A percentile compares a stretch with the other conserved stretches of the same genome.
Conservation (phyloP, 2,888 invertebrate species). For the Empis stercorea region DNA sequence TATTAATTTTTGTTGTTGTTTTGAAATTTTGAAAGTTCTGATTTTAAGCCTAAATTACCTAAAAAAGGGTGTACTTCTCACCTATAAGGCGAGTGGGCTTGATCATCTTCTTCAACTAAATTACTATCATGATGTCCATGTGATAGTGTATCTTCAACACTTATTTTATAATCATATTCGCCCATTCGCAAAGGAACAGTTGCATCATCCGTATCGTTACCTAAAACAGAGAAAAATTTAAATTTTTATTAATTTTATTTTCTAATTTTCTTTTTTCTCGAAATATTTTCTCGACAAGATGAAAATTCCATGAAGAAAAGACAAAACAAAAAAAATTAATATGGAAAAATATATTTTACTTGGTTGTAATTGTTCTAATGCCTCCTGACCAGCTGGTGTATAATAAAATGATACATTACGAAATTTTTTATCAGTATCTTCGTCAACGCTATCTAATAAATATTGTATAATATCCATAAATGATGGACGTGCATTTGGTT, state of each 20-base stretch:
- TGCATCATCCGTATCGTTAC: slow-evolving; percentile 30
- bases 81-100: slow-evolving; percentile 34
- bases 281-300: too few relatives aligned
- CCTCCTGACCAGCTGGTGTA: slow-evolving; percentile 46
- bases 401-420: slow-evolving; percentile 49
- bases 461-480: slow-evolving; percentile 72
- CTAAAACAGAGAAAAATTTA: slow-evolving; percentile 14
- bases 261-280: too few relatives aligned
- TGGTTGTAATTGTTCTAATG: slow-evolving; percentile 36
- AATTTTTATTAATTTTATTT: background rate
- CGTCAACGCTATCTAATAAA: slow-evolving; percentile 50
- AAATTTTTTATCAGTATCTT: slow-evolving; percentile 47
- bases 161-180: slow-evolving; percentile 30
- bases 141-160: slow-evolving; percentile 29
- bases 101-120: slow-evolving; percentile 25
- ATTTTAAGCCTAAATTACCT: slow-evolving; percentile 23
- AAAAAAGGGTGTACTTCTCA: slow-evolving; percentile 24
- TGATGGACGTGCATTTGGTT: slow-evolving; percentile 62
- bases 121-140: slow-evolving; percentile 26
- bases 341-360: slow-evolving; percentile 14
- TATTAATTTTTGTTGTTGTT: too few relatives aligned
- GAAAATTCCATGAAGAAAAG: too few relatives aligned
- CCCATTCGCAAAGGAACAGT: slow-evolving; percentile 33
- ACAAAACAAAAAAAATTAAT: too few relatives aligned
- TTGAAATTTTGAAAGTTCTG: background rate